phyloP scores from a whole-genome alignment of 2,797 vertebrate species.

The Diceros bicornis region DNA sequence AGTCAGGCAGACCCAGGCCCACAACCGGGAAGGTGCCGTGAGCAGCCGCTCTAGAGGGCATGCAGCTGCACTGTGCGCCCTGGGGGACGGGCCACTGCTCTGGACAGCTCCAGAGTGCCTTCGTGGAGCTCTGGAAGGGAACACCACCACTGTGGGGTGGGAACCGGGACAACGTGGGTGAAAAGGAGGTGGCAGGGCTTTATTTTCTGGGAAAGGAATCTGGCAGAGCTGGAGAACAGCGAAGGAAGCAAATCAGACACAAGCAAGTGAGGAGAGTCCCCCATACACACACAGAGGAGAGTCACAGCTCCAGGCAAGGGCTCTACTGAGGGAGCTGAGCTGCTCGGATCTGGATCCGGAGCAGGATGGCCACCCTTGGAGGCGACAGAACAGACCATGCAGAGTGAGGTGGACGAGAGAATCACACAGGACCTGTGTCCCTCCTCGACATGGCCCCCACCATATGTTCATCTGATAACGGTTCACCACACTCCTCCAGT shows the following conservation, averaged over 20 bases:
- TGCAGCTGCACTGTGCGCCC: rapidly evolving
- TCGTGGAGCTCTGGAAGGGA: background rate
- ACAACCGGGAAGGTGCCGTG: too few species aligned
- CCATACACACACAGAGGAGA: background rate
- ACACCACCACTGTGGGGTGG: too few species aligned
- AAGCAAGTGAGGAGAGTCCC: background rate
- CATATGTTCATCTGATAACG: rapidly evolving
- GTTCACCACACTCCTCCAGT: background rate
- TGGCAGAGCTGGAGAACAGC: background rate
- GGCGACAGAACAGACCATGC: background rate
- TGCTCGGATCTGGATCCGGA: rapidly evolving
- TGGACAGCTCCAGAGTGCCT: background rate
- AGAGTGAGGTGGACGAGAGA: background rate
- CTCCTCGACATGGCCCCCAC: too few species aligned
- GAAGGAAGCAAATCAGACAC: background rate
- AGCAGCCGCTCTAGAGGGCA: background rate
- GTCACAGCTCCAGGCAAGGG: background rate
- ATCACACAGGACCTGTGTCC: rapidly evolving
- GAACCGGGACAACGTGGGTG: background rate
- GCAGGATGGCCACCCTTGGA: background rate
- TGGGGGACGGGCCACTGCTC: rapidly evolving
- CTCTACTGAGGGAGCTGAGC: background rate
- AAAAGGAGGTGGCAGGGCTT: background rate
- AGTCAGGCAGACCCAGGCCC: background rate
- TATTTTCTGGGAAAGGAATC: background rate